Conservation (phyloP, 2,797 vertebrate genomes). For the Syndactyla subalaris region DNA sequence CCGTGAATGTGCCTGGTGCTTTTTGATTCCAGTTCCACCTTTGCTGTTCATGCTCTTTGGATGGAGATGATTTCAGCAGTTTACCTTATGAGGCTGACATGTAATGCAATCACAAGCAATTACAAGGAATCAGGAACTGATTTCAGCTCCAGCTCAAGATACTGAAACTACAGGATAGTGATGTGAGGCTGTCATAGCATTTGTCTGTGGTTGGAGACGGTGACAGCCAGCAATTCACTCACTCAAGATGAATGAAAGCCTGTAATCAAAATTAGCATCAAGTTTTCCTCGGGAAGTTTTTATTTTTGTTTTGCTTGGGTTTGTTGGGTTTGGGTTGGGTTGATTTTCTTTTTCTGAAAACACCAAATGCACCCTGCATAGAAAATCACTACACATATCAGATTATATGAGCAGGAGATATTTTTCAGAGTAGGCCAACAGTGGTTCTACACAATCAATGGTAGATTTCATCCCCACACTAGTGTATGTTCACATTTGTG, state of each 20-base stretch:
- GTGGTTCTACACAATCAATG: not conserved
- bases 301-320: not conserved
- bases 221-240: not conserved
- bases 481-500: not conserved
- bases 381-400: not conserved
- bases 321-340: not conserved
- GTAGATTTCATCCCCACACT: not conserved
- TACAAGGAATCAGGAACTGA: not conserved
- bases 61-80: not conserved
- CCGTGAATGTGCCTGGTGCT: not conserved
- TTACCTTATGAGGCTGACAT: not conserved
- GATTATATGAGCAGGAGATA: not conserved
- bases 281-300: not conserved
- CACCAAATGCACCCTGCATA: not conserved
- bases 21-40: not conserved
- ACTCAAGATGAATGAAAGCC: not conserved
- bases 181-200: not conserved
- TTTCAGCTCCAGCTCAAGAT: not conserved
- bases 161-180: not conserved
- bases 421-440: not conserved
- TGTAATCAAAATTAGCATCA: not conserved
- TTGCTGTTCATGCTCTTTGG: not conserved
- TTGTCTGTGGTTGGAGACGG: not conserved
- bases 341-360: not conserved
- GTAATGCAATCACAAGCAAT: not conserved